phyloP scores from a whole-genome alignment of 2,888 invertebrate species.

The Willowsia nigromaculata region DNA sequence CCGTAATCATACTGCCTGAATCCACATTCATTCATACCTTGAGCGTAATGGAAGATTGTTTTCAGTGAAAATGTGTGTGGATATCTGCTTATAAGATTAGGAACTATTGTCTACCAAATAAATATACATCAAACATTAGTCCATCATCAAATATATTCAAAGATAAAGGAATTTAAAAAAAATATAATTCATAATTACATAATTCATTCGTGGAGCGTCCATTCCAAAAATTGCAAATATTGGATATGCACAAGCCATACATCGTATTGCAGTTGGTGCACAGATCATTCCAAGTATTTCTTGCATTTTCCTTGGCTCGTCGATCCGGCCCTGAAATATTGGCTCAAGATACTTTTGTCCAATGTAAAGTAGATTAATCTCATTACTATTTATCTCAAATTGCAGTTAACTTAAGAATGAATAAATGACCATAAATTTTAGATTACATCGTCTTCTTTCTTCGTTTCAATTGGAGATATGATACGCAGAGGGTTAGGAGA shows the following conservation, averaged over 20 bases:
- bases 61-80: slow-evolving; percentile 89
- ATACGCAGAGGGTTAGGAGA: slow-evolving; percentile 29
- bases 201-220: slow-evolving; percentile 79
- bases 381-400: background rate
- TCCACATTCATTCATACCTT: slow-evolving; percentile 81
- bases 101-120: slow-evolving; percentile 83
- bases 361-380: too few relatives aligned
- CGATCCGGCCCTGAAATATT: slow-evolving; percentile 67
- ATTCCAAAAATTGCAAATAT: slow-evolving; percentile 80
- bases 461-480: too few relatives aligned
- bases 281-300: slow-evolving; percentile 68
- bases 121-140: too few relatives aligned
- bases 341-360: slow-evolving; percentile 14
- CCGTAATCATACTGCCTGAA: slow-evolving; percentile 78
- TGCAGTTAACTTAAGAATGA: background rate
- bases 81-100: slow-evolving; percentile 84
- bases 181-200: slow-evolving; percentile 77
- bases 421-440: slow-evolving; percentile 56
- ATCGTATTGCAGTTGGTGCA: background rate
- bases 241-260: slow-evolving; percentile 79
- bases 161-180: too few relatives aligned
- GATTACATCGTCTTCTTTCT: too few relatives aligned
- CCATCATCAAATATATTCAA: too few relatives aligned
- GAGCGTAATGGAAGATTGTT: slow-evolving; percentile 87
- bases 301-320: background rate